Evolutionary conservation across 2,113 vertebrate genomes (phyloP).

Genomic region (Phrynocephalus versicolor): DNA sequence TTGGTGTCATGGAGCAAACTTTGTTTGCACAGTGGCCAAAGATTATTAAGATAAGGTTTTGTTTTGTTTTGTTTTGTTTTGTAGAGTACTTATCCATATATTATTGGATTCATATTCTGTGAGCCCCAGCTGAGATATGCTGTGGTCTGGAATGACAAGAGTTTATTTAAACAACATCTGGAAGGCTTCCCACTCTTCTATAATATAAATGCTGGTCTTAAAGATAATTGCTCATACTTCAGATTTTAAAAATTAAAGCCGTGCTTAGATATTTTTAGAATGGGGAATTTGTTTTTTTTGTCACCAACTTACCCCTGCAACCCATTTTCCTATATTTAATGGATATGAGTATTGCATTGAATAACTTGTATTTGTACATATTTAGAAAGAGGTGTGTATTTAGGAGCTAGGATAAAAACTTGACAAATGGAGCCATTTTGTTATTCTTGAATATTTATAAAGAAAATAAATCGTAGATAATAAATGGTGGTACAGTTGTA

Average conservation of each 20-base stretch:
- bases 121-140: not conserved
- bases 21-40: no score
- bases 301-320: not conserved
- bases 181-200: not conserved
- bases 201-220: not conserved
- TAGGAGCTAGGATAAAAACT: not conserved
- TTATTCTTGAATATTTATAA: no score
- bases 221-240: not conserved
- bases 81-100: not conserved
- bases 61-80: not conserved
- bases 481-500: not conserved
- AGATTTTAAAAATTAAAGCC: not conserved
- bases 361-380: not conserved
- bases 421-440: not conserved
- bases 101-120: not conserved
- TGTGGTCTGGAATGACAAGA: not conserved
- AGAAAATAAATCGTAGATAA: no score
- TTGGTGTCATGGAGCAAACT: no score
- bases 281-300: not conserved
- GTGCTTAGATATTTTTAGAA: not conserved
- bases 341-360: not conserved
- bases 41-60: no score
- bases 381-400: not conserved
- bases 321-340: no score
- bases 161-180: not conserved